Evolutionary conservation across 2,888 invertebrate species (phyloP).

Genomic region (Vanessa cardui): DNA sequence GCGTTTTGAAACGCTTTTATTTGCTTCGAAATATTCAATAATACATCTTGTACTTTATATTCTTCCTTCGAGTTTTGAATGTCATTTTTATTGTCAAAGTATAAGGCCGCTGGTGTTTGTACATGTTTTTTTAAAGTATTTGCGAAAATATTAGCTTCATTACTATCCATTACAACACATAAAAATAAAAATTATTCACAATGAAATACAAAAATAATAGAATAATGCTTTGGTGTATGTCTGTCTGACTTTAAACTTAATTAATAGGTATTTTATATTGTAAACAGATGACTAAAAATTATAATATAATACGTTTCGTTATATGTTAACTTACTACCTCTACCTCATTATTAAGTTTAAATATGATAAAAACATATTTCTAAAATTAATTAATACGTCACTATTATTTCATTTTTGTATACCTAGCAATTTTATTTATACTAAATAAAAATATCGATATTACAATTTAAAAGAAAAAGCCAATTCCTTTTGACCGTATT

Average conservation of each 20-base stretch:
- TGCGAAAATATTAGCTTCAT: constrained; percentile 50
- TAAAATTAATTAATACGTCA: too few species aligned
- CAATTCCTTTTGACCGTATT: too few species aligned
- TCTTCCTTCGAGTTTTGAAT: constrained; percentile 31
- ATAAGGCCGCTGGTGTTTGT: constrained; percentile 47
- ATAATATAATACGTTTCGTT: neutral
- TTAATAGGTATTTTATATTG: neutral
- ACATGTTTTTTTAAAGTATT: constrained; percentile 42
- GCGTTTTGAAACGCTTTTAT: constrained; percentile 63
- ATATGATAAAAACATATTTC: neutral
- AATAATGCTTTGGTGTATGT: neutral
- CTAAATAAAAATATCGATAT: too few species aligned
- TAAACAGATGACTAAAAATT: constrained; percentile 3
- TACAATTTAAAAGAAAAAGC: too few species aligned
- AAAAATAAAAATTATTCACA: neutral
- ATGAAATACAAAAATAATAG: neutral
- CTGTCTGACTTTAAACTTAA: neutral
- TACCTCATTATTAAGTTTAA: neutral
- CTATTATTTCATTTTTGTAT: too few species aligned
- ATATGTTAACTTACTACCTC: neutral
- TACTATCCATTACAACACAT: constrained; percentile 2
- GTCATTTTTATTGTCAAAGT: constrained; percentile 42
- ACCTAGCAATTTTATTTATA: too few species aligned
- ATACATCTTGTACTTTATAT: constrained; percentile 50
- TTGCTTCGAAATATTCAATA: constrained; percentile 58